Conservation (phyloP, 2,113 vertebrate genomes). For the Chamaetylas fuelleborni region DNA sequence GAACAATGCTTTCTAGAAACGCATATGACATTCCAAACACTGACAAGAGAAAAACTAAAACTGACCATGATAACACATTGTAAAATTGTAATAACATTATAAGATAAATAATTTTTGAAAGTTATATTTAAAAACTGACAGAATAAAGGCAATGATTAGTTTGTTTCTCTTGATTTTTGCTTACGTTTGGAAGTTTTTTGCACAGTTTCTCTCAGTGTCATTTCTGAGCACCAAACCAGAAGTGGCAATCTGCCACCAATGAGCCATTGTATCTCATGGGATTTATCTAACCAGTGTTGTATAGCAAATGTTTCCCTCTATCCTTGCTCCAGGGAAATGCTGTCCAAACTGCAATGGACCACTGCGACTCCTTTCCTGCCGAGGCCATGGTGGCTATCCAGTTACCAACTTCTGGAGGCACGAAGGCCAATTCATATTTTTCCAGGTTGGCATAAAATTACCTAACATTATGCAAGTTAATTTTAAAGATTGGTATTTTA, state of each 20-base stretch:
- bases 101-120: not conserved
- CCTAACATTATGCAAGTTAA: not conserved
- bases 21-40: not conserved
- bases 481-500: not conserved
- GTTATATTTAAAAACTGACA: not conserved
- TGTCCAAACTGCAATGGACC: slow-evolving; percentile 79
- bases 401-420: slow-evolving; percentile 87
- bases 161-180: not conserved
- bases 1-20: not conserved
- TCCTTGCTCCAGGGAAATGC: slow-evolving; percentile 67
- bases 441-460: slow-evolving; percentile 73
- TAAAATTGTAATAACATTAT: not conserved
- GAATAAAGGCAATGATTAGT: not conserved
- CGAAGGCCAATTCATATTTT: slow-evolving; percentile 81
- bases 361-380: slow-evolving; percentile 76
- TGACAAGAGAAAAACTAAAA: not conserved
- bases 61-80: not conserved
- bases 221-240: not conserved
- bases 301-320: not conserved
- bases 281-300: accelerated
- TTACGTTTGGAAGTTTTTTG: not conserved
- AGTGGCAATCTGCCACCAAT: not conserved
- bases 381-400: slow-evolving; percentile 81
- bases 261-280: not conserved
- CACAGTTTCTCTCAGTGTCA: not conserved